Evolutionary conservation across 1,140 invertebrate species (phyloP).

Genomic region (Nylanderia fulva): DNA sequence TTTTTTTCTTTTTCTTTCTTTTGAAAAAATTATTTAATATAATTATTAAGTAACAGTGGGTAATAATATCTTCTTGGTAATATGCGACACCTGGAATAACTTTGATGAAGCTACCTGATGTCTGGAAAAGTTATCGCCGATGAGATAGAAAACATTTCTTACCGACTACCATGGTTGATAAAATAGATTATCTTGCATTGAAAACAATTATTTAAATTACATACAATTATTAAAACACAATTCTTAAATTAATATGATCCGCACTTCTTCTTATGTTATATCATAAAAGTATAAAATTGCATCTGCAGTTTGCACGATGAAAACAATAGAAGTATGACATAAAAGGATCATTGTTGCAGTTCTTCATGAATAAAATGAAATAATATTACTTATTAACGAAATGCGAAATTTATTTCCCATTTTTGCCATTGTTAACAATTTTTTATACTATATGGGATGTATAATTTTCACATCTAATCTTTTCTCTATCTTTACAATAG

Average conservation of each 20-base stretch:
- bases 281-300: not conserved
- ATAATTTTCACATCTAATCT: slow-evolving; percentile 8
- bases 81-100: slow-evolving; percentile 61
- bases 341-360: not conserved
- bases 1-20: not conserved
- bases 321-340: not conserved
- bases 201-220: no score
- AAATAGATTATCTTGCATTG: slow-evolving; percentile 20
- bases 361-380: not conserved
- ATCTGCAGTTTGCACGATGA: not conserved
- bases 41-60: not conserved
- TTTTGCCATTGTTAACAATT: not conserved
- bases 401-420: slow-evolving; percentile 8
- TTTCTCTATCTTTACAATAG: not conserved
- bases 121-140: slow-evolving; percentile 46
- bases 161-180: slow-evolving; percentile 52
- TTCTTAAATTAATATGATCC: not conserved
- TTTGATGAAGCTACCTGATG: not conserved
- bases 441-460: not conserved
- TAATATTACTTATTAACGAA: not conserved
- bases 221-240: no score
- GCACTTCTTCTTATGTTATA: not conserved
- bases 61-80: slow-evolving; percentile 7
- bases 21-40: not conserved
- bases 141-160: slow-evolving; percentile 59